Base-by-base conservation (phyloP, 2,888 invertebrate species). In the Cryptocephalus moraei region DNA sequence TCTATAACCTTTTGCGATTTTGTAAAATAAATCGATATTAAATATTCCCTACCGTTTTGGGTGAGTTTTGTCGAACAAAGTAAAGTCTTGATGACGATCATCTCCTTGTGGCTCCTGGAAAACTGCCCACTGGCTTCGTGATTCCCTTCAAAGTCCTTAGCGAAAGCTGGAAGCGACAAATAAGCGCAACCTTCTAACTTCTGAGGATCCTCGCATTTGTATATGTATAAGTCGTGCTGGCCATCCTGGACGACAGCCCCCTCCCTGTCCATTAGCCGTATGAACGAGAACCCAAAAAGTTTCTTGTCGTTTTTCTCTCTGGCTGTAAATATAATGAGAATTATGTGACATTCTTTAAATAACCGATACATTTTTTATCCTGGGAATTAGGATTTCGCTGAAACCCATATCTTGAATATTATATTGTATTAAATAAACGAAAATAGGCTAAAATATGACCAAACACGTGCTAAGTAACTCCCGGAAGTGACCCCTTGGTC, bases 1-100 rank as follows among this genome's bases (percentile, higher is more conserved):
- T n/a, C n/a, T n/a, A n/a, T n/a, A n/a, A n/a, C n/a, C n/a, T n/a
- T 22, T 22, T 22, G 3, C 22, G 6, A 6, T 22, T 22, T 22
- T 22, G 22, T 4, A 22, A 22, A 22, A 22, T 22, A 22, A 6
- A 22, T 22, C n/a, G 12, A 41, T 39, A 40, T 36, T 13, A 8
- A 11, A 31, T 31, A 43, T 33, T 22, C 51, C 68, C 65, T 68
- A 86, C 89, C 86, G 65, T 95, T 95, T 71, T 95, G 95, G 0
- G 96, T 95, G 8, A 95, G 75, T 69, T 96, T 96, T n/a, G 95
- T 95, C 14, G 95, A 95, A 68, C 93, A 94, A 22, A 96, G 74
- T 38, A 91, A 68, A 0, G 94, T 92, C 60, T 80, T 82, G 9
- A 95, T 80, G 39, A 80, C 80, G 49, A 93, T 84, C 10, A 81